Evolutionary conservation across 2,113 vertebrate genomes (phyloP), one percentile per base, ranked within the genome.

Genomic region (Polyodon spathula): DNA sequence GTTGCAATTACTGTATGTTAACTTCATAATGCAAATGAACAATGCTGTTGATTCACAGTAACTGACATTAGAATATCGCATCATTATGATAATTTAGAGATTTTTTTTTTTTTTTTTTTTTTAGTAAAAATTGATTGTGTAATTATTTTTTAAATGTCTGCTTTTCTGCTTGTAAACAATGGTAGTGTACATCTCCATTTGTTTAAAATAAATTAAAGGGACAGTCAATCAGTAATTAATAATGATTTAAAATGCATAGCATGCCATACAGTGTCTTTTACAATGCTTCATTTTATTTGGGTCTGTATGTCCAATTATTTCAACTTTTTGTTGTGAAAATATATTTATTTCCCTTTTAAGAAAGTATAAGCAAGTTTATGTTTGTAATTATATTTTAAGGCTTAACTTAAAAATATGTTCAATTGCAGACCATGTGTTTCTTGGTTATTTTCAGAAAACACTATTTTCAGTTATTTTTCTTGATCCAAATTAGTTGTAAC

Each of bases 1-100:
- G 66, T 70, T 78, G 51, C 72, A 77, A 79, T 78, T 71, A 76
- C 27, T 27, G 27, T 76, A 76, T 76, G 73, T 66, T 62, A 63
- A 68, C 73, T 76, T 71, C 72, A 71, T 75, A 65, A 75, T 66
- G 66, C 69, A 79, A 76, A 78, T 78, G 66, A 75, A 69, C 44
- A 10, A 62, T 64, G 61, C 67, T 65, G 71, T 66, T 76, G 70
- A 82, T 82, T 80, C 78, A 69, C 63, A 62, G 61, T 63, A 60
- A 68, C 37, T 78, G 70, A 72, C 63, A 76, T 79, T 71, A 74
- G 66, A 70, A 27, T 70, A 72, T 72, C 77, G 76, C 66, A 74
- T 68, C 66, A 67, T 40, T 55, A 58, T 64, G 67, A 63, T 73
- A 63, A 68, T 76, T 54, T 27, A 27, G 27, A 27, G 2, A 27